Evolutionary conservation across 2,888 invertebrate species (phyloP), one percentile per base, ranked within the genome.

Genomic region (Polydrusus tereticollis): DNA sequence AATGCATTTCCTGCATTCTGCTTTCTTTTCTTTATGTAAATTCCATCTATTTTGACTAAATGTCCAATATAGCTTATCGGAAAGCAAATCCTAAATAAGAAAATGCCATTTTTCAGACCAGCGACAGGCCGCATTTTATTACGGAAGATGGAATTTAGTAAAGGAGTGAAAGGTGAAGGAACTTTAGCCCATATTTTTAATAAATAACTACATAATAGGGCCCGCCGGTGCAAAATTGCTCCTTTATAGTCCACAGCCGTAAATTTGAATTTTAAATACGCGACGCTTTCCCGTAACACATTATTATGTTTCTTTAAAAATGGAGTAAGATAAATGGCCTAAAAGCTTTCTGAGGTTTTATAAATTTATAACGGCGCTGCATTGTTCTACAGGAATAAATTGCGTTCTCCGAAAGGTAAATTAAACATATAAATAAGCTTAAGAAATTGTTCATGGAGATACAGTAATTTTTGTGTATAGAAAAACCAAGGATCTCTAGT

Each of bases 211-310:
- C 58, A 58, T 38, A 38, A 38, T 58, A 21, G 38, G 38, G 38
- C 58, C 21, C 29, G 38, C 12, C 38, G 58, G 38, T 7, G 33
- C 29, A 16, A 36, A 63, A 63, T 63, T 20, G 66, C 45, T 57
- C 57, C 66, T 57, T 41, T 38, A 57, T 38, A 66, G 36, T 29
- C 57, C 33, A 18, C 29, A 66, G 66, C 66, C n/a, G 57, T 57
- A 43, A 57, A 66, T 66, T 66, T 66, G 29, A 66, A 66, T 57
- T 66, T 66, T 66, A 47, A 21, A 47, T 47, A 47, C n/a, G 20
- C 21, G 47, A 21, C 47, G 47, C 47, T 12, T 47, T 47, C 23
- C n/a, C 21, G 21, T 23, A 47, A 47, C 47, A 47, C 20, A 47
- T 47, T 47, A 47, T 47, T 47, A 47, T 47, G 47, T 23, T 47